Percentiles rank a stretch among this genome's conserved stretches.
These are phyloP conservation scores for Perognathus longimembris DNA, from an alignment of 2,113 vertebrate genomes.

Conservation along the genomic window DNA sequence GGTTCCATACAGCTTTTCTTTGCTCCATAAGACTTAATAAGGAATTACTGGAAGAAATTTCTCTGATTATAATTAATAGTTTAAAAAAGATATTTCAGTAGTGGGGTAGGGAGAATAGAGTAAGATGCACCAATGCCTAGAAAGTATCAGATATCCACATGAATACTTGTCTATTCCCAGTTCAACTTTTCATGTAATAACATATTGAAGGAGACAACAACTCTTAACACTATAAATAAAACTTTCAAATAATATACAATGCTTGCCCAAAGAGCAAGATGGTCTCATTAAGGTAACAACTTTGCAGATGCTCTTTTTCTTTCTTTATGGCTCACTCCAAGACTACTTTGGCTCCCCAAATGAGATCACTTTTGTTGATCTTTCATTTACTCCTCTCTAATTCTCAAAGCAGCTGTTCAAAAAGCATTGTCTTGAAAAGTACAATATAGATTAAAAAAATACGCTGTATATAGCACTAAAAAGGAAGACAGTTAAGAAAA, in stretches of 20 bases:
- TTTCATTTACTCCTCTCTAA: not conserved
- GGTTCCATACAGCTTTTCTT: not conserved
- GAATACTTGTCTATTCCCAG: not conserved
- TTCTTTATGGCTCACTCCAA: not conserved
- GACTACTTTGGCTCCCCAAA: not conserved
- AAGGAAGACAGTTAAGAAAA: not conserved
- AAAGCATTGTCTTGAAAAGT: not conserved
- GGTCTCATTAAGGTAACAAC: not conserved
- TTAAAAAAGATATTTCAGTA: not conserved
- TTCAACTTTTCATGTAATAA: not conserved
- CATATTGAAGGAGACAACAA: not conserved
- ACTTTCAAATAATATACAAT: not conserved
- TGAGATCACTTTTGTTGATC: not conserved
- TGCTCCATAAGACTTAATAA: not conserved
- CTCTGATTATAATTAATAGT: not conserved
- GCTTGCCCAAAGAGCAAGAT: not conserved
- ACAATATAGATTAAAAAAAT: not conserved
- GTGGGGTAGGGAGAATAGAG: not conserved
- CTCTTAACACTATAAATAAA: not conserved
- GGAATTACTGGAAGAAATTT: not conserved
- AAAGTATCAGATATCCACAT: not conserved
- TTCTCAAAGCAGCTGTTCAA: not conserved
- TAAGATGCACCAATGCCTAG: not conserved
- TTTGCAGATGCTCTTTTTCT: not conserved
- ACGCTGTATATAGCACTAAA: not conserved